Conservation (phyloP, 1,140 invertebrate genomes). For the Stegodyphus mimosarum region DNA sequence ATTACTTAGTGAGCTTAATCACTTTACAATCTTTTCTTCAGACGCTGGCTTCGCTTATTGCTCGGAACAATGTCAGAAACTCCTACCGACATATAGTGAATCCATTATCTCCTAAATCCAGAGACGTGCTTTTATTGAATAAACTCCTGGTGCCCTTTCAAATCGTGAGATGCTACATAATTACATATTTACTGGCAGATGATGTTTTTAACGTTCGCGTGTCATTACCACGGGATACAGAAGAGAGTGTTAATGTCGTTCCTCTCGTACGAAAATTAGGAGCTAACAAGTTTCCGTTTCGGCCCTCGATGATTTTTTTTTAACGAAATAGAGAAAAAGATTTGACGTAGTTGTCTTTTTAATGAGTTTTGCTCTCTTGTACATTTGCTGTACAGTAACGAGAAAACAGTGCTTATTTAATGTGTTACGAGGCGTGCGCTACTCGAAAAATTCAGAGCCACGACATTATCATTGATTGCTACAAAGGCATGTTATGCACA, state of each 20-base stretch:
- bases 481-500: too few species aligned
- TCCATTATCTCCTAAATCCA: constrained; percentile 55
- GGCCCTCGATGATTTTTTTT: background rate
- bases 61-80: constrained; percentile 4
- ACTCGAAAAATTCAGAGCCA: too few species aligned
- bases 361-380: background rate
- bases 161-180: constrained; percentile 48
- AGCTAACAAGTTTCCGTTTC: constrained; percentile 21
- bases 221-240: constrained; percentile 22
- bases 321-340: background rate
- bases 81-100: background rate
- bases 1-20: constrained; percentile 60
- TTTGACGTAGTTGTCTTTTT: background rate
- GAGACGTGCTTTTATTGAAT: constrained; percentile 43
- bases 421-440: too few species aligned
- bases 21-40: constrained; percentile 58
- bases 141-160: constrained; percentile 35
- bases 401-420: too few species aligned
- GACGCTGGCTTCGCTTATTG: constrained; percentile 6
- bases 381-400: too few species aligned
- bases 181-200: constrained; percentile 56
- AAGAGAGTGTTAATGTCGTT: background rate
- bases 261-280: constrained; percentile 26
- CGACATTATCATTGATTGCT: too few species aligned
- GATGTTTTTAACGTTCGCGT: constrained; percentile 27